These are phyloP conservation scores for Heliocidaris erythrogramma DNA, from an alignment of 35 echinoderm and acorn worm species.

Conservation along the genomic window DNA sequence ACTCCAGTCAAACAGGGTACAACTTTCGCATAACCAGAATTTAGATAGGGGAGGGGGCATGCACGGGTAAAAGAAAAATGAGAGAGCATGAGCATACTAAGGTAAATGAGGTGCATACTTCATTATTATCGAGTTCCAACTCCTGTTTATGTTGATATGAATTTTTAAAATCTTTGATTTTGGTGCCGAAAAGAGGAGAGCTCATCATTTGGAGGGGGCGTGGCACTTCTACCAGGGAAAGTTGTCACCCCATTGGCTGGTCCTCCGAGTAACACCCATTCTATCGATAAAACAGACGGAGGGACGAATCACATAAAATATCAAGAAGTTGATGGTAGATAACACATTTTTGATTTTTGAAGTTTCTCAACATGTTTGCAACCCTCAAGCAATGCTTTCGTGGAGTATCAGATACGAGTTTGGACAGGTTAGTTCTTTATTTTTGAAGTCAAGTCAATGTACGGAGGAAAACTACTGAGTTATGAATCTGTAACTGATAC, in stretches of 20 bases:
- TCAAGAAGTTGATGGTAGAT: neutral
- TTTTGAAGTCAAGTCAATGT: no score
- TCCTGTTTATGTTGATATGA: neutral
- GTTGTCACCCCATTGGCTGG: neutral
- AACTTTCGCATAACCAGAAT: neutral
- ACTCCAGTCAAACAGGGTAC: neutral
- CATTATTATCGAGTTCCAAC: neutral
- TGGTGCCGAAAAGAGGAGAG: neutral
- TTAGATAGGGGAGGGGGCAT: neutral
- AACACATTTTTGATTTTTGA: neutral
- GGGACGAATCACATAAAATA: neutral
- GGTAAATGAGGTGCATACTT: neutral
- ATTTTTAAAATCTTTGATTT: neutral
- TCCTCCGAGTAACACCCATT: neutral
- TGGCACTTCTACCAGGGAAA: neutral
- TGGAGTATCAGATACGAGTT: neutral
- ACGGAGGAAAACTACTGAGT: no score
- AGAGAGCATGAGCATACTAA: neutral
- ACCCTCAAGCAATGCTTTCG: neutral
- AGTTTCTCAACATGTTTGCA: neutral
- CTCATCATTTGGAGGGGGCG: neutral
- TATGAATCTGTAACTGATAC: no score
- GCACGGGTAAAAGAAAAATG: neutral
- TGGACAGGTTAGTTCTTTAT: neutral
- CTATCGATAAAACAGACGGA: neutral